Base-by-base conservation (phyloP, 2,113 vertebrate genomes). In the Eurypyga helias region DNA sequence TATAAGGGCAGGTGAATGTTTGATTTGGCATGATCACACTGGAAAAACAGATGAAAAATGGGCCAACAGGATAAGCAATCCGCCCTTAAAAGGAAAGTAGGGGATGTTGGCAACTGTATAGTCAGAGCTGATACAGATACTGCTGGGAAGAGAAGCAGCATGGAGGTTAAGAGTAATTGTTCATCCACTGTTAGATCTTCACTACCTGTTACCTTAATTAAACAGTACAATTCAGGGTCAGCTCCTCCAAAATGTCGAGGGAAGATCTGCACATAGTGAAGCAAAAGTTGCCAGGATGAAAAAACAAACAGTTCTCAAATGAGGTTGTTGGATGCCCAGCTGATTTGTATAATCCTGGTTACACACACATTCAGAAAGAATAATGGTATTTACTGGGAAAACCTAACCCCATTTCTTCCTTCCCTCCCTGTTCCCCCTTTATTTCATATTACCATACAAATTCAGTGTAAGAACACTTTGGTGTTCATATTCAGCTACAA, bases 311-410 rank as follows among this genome's bases (percentile, higher is more conserved):
- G 29, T 34, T 90, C 36, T 87, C 23, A 31, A 48, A 3, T 3
- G 33, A 52, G 55, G 73, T 28, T 67, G 48, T 58, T 5, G 16
- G 64, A 45, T 49, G 33, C 48, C 23, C 20, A 10, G 26, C 36
- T 62, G 38, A 33, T 33, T 12, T 7, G 1, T 43, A 29, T 11
- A 57, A 64, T 5, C 7, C 24, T 2, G 0, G 33, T 14, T 12
- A 62, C 13, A 9, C 10, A 52, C n/a, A 43, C 85, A 69, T 55
- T 38, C 64, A 12, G 38, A 49, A 36, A 54, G 9, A 73, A 45
- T 17, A 20, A 13, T 36, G 38, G 3, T 18, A 38, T 61, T 45
- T n/a, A 31, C 10, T 11, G 49, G 48, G 54, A 41, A 81, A 67
- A 57, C 52, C 7, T 29, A 34, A 24, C 25, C 17, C 9, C 21